These are phyloP conservation scores for Dinocampus coccinellae DNA, from an alignment of 2,888 invertebrate genomes.

Conservation along the genomic window DNA sequence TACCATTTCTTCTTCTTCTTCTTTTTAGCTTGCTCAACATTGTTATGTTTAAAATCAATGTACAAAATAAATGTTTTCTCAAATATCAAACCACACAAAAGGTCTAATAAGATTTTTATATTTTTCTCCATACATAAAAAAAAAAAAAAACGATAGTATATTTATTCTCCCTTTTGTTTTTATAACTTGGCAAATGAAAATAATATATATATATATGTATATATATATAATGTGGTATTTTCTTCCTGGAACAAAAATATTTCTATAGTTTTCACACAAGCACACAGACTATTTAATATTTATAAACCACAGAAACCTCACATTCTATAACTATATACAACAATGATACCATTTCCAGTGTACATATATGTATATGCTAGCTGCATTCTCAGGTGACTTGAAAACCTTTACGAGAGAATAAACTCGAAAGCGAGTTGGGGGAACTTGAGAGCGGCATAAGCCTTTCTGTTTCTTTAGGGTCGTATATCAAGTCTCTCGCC, in stretches of 20 bases:
- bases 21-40: background rate
- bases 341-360: slow-evolving; percentile 39
- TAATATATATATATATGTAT: background rate
- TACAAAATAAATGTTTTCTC: background rate
- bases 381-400: slow-evolving; percentile 50
- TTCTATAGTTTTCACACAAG: background rate
- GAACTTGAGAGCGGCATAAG: slow-evolving; percentile 36
- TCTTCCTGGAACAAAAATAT: background rate
- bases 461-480: slow-evolving; percentile 40
- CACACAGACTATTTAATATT: background rate
- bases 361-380: slow-evolving; percentile 23
- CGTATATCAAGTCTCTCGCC: slow-evolving; percentile 6
- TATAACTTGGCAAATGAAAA: background rate
- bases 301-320: background rate
- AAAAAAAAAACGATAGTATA: background rate
- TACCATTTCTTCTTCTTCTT: background rate
- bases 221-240: background rate
- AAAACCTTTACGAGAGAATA: slow-evolving; percentile 44
- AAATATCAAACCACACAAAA: background rate
- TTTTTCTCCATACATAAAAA: too few relatives aligned
- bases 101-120: background rate
- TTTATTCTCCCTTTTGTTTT: background rate
- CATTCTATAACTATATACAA: background rate
- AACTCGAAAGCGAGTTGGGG: background rate
- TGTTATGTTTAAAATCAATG: background rate